Percentiles rank a stretch among this genome's conserved stretches.
phyloP scores from a whole-genome alignment of 2,888 invertebrate genomes.

The Stenodema calcarata region DNA sequence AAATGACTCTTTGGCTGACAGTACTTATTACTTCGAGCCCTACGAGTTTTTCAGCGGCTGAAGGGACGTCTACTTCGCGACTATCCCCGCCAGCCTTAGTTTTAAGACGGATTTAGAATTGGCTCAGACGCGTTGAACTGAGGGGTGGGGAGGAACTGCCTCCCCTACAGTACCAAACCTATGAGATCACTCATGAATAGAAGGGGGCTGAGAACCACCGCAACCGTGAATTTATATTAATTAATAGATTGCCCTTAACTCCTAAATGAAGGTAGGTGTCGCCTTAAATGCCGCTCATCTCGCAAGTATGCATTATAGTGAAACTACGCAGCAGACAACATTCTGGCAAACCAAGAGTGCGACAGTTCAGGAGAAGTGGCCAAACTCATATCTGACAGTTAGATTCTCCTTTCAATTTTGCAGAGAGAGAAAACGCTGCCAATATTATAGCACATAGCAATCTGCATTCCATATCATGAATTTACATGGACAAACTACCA shows the following conservation, averaged over 20 bases:
- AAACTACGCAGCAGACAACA: too few species aligned
- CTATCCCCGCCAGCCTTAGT: constrained; percentile 36
- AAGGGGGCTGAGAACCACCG: not conserved
- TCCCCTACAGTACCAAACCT: constrained; percentile 9
- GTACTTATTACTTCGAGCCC: not conserved
- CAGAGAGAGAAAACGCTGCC: too few species aligned
- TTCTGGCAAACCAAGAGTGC: too few species aligned
- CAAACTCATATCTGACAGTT: too few species aligned
- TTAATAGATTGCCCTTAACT: not conserved
- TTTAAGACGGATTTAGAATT: constrained; percentile 40
- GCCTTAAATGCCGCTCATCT: too few species aligned
- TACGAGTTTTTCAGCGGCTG: constrained; percentile 12
- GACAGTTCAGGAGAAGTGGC: too few species aligned
- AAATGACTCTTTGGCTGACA: not conserved
- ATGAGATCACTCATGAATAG: not conserved
- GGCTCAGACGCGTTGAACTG: constrained; percentile 31
- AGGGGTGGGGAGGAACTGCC: not conserved
- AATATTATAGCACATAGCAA: too few species aligned
- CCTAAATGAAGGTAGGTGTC: not conserved
- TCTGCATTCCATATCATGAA: too few species aligned
- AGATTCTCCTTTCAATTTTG: too few species aligned
- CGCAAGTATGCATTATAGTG: too few species aligned
- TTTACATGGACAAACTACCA: too few species aligned
- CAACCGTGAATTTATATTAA: not conserved
- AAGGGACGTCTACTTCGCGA: constrained; percentile 38